These are phyloP conservation scores for Pinctada fucata DNA, from an alignment of 2,888 invertebrate genomes.

Conservation along the genomic window DNA sequence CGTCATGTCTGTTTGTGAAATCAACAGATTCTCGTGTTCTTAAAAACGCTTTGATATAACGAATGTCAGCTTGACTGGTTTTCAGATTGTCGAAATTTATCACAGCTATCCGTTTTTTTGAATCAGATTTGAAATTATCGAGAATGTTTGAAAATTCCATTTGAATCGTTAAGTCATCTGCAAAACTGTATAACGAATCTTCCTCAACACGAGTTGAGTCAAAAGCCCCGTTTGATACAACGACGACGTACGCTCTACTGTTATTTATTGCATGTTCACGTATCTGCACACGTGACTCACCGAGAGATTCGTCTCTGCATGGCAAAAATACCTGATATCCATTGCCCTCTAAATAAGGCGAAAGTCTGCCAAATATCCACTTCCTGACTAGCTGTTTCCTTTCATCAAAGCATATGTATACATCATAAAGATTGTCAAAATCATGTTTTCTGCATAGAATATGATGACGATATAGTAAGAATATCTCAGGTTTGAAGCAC, in stretches of 20 bases:
- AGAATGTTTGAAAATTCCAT: not conserved
- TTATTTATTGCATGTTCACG: not conserved
- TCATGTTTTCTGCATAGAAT: not conserved
- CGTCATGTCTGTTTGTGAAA: not conserved
- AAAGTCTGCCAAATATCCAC: not conserved
- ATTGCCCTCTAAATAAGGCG: not conserved
- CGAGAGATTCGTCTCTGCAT: not conserved
- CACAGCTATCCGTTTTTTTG: not conserved
- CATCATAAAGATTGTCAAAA: not conserved
- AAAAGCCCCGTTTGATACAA: not conserved
- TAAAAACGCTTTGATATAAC: not conserved
- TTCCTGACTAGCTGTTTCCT: not conserved
- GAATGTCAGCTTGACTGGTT: not conserved
- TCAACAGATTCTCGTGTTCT: not conserved
- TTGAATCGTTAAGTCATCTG: not conserved
- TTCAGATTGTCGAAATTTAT: not conserved
- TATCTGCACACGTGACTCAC: not conserved
- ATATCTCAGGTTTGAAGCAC: not conserved
- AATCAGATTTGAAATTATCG: not conserved
- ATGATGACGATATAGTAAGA: not conserved
- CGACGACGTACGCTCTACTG: not conserved
- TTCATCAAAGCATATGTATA: not conserved
- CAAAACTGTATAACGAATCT: no score
- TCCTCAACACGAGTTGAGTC: not conserved
- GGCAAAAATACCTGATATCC: not conserved